These are phyloP conservation scores for Tetranychus piercei DNA, from an alignment of 2,888 invertebrate species.

Conservation along the genomic window DNA sequence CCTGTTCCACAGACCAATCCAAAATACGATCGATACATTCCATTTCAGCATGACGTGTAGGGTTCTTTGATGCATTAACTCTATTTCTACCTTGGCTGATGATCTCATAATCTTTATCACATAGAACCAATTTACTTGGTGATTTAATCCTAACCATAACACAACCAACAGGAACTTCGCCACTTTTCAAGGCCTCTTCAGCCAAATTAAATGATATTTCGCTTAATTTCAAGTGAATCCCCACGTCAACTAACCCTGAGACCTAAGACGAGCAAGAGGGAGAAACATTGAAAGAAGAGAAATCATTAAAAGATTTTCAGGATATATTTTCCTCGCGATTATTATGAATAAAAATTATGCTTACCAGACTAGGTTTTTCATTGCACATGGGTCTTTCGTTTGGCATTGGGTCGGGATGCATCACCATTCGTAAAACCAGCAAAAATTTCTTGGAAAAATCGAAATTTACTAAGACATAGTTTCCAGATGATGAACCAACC, in stretches of 20 bases:
- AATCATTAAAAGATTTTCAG: neutral
- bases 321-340: neutral
- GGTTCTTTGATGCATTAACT: slow-evolving; percentile 78
- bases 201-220: slow-evolving; percentile 38
- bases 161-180: slow-evolving; percentile 96
- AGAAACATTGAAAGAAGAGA: neutral
- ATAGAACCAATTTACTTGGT: neutral
- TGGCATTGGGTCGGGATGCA: neutral
- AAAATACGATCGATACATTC: slow-evolving; percentile 69
- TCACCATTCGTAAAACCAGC: neutral
- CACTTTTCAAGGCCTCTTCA: slow-evolving; percentile 49
- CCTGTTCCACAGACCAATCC: slow-evolving; percentile 34
- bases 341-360: neutral
- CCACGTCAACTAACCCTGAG: neutral
- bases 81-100: slow-evolving; percentile 67
- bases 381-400: neutral
- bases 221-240: slow-evolving; percentile 12
- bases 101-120: slow-evolving; percentile 39
- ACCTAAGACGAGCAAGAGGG: neutral
- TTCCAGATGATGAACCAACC: slow-evolving; percentile 5
- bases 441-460: slow-evolving; percentile 6
- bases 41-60: slow-evolving; percentile 86
- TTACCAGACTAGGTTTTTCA: neutral
- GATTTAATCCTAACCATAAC: slow-evolving; percentile 46
- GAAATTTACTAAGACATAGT: slow-evolving; percentile 8